Percentiles rank a stretch among this genome's conserved stretches.
phyloP scores from a whole-genome alignment of 2,888 invertebrate species.

The Hofmannophila pseudospretella region DNA sequence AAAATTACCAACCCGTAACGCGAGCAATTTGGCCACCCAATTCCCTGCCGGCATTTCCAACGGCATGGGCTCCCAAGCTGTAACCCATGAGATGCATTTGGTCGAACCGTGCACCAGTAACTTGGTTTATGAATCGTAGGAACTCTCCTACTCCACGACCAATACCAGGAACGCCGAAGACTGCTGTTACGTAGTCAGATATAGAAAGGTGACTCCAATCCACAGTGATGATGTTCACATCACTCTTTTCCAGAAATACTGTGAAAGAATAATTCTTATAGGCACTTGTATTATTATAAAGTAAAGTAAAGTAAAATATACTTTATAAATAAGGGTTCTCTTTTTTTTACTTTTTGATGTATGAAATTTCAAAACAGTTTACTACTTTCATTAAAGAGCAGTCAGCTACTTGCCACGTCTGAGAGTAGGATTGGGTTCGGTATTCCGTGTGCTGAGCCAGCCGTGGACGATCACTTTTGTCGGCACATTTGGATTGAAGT shows the following conservation, averaged over 20 bases:
- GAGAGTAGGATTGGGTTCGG: slow-evolving; percentile 23
- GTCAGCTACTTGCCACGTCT: slow-evolving; percentile 33
- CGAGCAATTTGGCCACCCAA: slow-evolving; percentile 34
- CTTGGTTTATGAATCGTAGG: slow-evolving; percentile 26
- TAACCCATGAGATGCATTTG: slow-evolving; percentile 43
- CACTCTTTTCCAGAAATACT: slow-evolving; percentile 31
- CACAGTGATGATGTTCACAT: slow-evolving; percentile 40
- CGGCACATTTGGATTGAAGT: slow-evolving; percentile 31
- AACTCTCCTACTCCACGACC: slow-evolving; percentile 44
- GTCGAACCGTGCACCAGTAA: slow-evolving; percentile 26
- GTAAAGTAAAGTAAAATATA: no score
- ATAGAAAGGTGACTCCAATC: slow-evolving; percentile 42
- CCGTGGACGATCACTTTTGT: slow-evolving; percentile 43
- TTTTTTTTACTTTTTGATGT: no score
- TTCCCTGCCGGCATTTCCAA: slow-evolving; percentile 39
- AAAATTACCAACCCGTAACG: slow-evolving; percentile 32
- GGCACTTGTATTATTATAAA: no score
- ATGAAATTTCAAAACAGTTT: no score
- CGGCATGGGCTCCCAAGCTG: slow-evolving; percentile 48
- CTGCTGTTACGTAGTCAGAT: slow-evolving; percentile 36
- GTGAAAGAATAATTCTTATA: slow-evolving; percentile 9
- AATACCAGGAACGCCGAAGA: slow-evolving; percentile 32
- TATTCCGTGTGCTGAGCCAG: slow-evolving; percentile 34
- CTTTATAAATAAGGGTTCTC: no score
- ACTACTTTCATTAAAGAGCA: no score